Conservation (phyloP, 1,140 invertebrate species). For the Sinonovacula constricta region DNA sequence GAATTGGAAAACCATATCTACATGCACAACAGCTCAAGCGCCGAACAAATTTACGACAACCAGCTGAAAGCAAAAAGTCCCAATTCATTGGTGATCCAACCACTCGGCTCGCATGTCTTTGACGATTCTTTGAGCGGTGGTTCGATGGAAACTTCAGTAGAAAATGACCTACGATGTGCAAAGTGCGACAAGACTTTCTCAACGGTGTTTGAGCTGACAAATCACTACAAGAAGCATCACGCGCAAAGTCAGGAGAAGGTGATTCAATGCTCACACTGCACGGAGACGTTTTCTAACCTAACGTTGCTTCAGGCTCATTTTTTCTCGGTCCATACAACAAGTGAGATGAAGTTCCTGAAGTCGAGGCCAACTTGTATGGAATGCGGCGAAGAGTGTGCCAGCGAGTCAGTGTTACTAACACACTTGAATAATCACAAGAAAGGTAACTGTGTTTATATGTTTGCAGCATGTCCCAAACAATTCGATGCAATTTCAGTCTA, state of each 20-base stretch:
- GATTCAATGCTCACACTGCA: conserved; percentile 73
- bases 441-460: no score
- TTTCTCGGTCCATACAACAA: conserved; percentile 66
- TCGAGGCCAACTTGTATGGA: conserved; percentile 69
- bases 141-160: neutral
- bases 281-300: conserved; percentile 63
- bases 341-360: conserved; percentile 54
- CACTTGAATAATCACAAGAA: conserved; percentile 76
- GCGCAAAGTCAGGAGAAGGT: conserved; percentile 53
- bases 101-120: neutral
- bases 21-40: conserved; percentile 79
- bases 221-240: conserved; percentile 68
- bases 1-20: conserved; percentile 92
- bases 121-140: neutral
- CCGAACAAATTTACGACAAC: no score
- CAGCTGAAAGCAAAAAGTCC: neutral
- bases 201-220: conserved; percentile 60
- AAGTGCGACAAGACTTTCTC: conserved; percentile 69
- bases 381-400: conserved; percentile 76
- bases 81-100: conserved; percentile 15
- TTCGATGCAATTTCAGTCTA: no score
- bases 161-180: conserved; percentile 61
- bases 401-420: conserved; percentile 74
- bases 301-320: conserved; percentile 74
- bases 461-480: no score